These are phyloP conservation scores for Accipiter cooperii DNA, from an alignment of 2,113 vertebrate genomes.

Conservation along the genomic window DNA sequence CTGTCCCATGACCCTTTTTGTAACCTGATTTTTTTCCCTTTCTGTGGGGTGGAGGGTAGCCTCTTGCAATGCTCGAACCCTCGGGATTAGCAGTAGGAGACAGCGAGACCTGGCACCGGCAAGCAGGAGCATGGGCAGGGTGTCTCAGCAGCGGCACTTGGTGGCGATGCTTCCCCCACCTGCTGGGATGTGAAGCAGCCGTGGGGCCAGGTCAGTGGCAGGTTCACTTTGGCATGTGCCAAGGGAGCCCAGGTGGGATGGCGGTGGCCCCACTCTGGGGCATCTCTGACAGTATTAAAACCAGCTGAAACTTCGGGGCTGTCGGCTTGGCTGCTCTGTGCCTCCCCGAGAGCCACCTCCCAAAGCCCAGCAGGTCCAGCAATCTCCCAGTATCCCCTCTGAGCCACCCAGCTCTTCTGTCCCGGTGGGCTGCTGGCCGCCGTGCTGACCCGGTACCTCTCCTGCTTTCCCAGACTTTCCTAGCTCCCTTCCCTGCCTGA, in stretches of 20 bases:
- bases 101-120: not conserved
- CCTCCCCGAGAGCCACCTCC: not conserved
- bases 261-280: not conserved
- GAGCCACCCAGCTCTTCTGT: accelerated
- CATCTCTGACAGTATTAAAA: slow-evolving; percentile 64
- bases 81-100: not conserved
- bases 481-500: not conserved
- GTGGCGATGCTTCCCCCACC: not conserved
- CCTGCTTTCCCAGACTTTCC: not conserved
- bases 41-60: not conserved
- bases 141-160: not conserved
- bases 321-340: not conserved
- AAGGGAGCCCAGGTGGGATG: not conserved
- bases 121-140: accelerated
- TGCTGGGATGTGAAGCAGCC: not conserved
- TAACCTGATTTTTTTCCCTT: not conserved
- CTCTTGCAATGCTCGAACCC: not conserved
- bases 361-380: accelerated
- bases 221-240: not conserved
- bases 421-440: not conserved
- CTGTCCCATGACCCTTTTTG: not conserved
- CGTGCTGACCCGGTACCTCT: accelerated
- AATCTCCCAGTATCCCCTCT: not conserved
- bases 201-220: not conserved
- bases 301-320: slow-evolving; percentile 28